Evolutionary conservation across 2,888 invertebrate species (phyloP).

Genomic region (Julus scanicus): DNA sequence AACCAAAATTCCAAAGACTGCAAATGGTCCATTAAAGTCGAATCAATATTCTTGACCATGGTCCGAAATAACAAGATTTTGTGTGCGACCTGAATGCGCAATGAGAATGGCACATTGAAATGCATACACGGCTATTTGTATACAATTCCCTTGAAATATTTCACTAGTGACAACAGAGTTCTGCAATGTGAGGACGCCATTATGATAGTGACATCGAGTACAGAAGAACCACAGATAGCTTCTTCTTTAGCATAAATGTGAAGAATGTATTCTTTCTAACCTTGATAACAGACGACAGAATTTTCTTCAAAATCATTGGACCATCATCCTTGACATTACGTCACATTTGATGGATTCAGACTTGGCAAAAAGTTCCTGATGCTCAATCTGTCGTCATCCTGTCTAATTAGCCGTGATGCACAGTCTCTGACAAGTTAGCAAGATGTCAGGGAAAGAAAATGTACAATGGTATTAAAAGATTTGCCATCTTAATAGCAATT

Average conservation of each 20-base stretch:
- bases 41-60: not conserved
- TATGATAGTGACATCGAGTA: not conserved
- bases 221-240: not conserved
- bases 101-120: constrained; percentile 36
- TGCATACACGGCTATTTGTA: not conserved
- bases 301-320: no score
- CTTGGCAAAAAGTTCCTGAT: not conserved
- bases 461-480: not conserved
- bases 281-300: no score
- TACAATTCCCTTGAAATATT: not conserved
- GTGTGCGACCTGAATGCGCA: not conserved
- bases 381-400: not conserved
- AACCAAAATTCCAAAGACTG: not conserved
- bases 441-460: not conserved
- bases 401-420: constrained; percentile 15
- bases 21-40: not conserved
- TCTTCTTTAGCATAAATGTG: no score
- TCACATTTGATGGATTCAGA: not conserved
- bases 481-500: constrained; percentile 15
- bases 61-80: not conserved
- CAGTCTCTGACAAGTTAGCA: not conserved
- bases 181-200: not conserved
- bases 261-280: no score
- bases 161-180: not conserved
- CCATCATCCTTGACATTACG: not conserved